Evolutionary conservation across 2,113 vertebrate genomes (phyloP), one percentile per base, ranked within the genome.

Genomic region (Microcebus jonahi): DNA sequence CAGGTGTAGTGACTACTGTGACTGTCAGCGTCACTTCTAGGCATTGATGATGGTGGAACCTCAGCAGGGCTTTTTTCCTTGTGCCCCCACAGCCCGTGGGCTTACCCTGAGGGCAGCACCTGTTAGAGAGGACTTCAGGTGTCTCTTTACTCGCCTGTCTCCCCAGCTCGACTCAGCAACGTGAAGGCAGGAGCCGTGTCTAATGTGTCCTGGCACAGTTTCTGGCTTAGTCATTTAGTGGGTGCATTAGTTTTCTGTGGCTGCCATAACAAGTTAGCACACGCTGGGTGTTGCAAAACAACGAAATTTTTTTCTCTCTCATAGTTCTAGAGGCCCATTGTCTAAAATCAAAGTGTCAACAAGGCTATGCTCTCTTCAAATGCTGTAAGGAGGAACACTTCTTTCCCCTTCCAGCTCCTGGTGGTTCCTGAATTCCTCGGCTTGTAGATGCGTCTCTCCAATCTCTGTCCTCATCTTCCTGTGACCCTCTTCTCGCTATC

Each of bases 1-100:
- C 13, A n/a, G 42, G 29, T 42, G 2, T 10, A 11, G 13, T 25
- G 59, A 57, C 5, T 0, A 10, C 7, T 6, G 34, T 6, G 34
- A 27, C 27, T 36, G 12, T 68, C 29, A 61, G n/a, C 29, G 45
- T 45, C 29, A n/a, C 45, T 53, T 50, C 80, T 21, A 15, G 65
- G 65, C 10, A n/a, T 39, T 48, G 68, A 34, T 8, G 18, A 34
- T 25, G 36, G 5, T 23, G 6, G 10, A 8, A 10, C 29, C 25
- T n/a, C 20, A 82, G 17, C 5, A 5, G 27, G 17, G 20, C 9
- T 57, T 34, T 34, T 55, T 36, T 15, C 20, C 55, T 2, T n/a
- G 12, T 1, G 17, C 3, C 45, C 34, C 31, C 45, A 53, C 4
- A 55, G 13, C 23, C 31, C 57, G 0, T 21, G 6, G 12, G 17